These are phyloP conservation scores for Arion vulgaris DNA, from an alignment of 1,140 invertebrate genomes.

Conservation along the genomic window DNA sequence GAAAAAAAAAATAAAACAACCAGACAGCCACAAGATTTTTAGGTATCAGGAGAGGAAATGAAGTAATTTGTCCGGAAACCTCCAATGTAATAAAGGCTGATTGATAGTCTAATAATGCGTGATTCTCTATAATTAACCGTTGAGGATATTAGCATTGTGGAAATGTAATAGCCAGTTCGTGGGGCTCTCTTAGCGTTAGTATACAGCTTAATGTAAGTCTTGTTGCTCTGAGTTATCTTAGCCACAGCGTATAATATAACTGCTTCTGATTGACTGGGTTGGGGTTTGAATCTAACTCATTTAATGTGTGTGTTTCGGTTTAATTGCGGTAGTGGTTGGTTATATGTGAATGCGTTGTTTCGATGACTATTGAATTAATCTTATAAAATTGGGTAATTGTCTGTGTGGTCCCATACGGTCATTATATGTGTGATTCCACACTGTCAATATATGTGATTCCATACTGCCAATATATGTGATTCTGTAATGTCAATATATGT, in stretches of 20 bases:
- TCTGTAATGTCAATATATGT: too few species aligned
- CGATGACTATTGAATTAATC: too few species aligned
- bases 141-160: background rate
- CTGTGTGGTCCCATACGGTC: too few species aligned
- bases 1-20: background rate
- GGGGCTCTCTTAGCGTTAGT: background rate
- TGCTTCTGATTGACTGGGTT: background rate
- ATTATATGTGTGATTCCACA: too few species aligned
- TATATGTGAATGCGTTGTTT: too few species aligned
- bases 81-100: conserved; percentile 16
- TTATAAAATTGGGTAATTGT: too few species aligned
- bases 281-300: background rate
- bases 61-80: conserved; percentile 16
- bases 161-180: background rate
- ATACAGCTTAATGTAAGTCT: background rate
- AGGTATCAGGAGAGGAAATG: conserved; percentile 11
- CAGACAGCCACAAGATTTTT: conserved; percentile 5
- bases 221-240: too few species aligned
- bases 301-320: too few species aligned
- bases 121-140: conserved; percentile 9
- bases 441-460: too few species aligned
- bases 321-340: too few species aligned
- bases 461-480: too few species aligned
- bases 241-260: background rate
- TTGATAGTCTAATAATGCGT: conserved; percentile 15